Evolutionary conservation across 2,797 vertebrate genomes (phyloP).

Genomic region (Melopsittacus undulatus): DNA sequence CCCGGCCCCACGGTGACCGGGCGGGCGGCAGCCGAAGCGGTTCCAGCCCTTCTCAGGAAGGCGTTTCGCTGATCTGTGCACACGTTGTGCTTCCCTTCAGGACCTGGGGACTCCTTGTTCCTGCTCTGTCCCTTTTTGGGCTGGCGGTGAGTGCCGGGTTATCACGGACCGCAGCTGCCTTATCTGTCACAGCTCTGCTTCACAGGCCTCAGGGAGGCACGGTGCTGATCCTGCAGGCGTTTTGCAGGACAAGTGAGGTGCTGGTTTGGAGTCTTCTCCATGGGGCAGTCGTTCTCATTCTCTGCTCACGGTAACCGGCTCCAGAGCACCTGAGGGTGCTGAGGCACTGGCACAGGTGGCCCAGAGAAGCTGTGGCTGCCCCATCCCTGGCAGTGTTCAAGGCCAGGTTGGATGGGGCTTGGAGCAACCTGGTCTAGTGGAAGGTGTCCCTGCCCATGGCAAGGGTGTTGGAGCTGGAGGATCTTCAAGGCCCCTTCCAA

Average conservation of each 20-base stretch:
- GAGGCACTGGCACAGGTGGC: background rate
- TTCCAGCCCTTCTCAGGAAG: too few relatives aligned
- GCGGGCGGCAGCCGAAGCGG: background rate
- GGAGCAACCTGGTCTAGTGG: background rate
- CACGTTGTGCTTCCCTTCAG: too few relatives aligned
- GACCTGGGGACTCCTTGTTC: too few relatives aligned
- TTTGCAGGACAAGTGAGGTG: background rate
- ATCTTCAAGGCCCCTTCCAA: background rate
- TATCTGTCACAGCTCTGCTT: background rate
- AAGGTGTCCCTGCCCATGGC: background rate
- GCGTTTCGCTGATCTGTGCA: accelerated
- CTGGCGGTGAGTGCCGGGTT: too few relatives aligned
- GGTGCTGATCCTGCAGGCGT: background rate
- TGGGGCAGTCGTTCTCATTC: background rate
- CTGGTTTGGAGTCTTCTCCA: background rate
- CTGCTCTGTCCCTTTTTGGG: too few relatives aligned
- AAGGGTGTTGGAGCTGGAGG: background rate
- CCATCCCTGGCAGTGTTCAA: background rate
- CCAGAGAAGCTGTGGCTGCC: background rate
- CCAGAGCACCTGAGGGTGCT: background rate
- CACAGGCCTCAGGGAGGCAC: background rate
- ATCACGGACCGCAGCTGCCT: accelerated
- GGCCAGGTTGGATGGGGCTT: background rate
- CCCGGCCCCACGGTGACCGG: too few relatives aligned
- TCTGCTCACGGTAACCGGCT: background rate